A percentile compares a stretch with the other conserved stretches of the same genome.
phyloP scores from a whole-genome alignment of 2,113 vertebrate species.

The Hassar affinis region DNA sequence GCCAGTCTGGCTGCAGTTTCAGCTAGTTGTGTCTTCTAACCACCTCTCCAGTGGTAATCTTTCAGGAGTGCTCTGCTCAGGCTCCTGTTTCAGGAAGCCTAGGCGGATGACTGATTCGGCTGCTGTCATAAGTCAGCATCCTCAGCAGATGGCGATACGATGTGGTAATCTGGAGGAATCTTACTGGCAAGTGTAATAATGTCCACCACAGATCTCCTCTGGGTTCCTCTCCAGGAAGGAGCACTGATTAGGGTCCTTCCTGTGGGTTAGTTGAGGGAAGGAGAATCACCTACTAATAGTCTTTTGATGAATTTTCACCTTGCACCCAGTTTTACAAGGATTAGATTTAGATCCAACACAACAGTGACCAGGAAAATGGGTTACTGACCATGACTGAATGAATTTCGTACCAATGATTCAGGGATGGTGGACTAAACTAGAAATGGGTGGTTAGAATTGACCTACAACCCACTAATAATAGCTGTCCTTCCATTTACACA shows the following conservation, averaged over 20 bases:
- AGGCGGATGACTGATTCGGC: too few species aligned
- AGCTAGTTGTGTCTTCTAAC: too few species aligned
- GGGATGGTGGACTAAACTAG: background rate
- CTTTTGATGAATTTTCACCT: background rate
- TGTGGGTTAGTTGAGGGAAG: background rate
- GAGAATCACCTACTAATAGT: background rate
- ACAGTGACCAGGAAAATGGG: background rate
- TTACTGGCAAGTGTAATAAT: background rate
- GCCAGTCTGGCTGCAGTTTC: too few species aligned
- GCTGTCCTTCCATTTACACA: slow-evolving; percentile 16
- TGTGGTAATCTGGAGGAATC: too few species aligned
- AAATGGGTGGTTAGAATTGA: background rate
- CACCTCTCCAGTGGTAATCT: too few species aligned
- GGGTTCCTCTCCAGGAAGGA: background rate
- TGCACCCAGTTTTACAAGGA: background rate
- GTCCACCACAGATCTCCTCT: background rate
- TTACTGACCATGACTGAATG: background rate
- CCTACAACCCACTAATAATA: background rate
- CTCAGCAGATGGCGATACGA: too few species aligned
- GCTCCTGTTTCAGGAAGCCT: too few species aligned
- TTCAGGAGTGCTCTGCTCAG: too few species aligned
- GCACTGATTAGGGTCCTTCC: background rate
- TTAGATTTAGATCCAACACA: background rate
- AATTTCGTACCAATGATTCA: background rate
- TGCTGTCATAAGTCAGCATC: too few species aligned